phyloP scores from a whole-genome alignment of 2,113 vertebrate species.

The Gavialis gangeticus region DNA sequence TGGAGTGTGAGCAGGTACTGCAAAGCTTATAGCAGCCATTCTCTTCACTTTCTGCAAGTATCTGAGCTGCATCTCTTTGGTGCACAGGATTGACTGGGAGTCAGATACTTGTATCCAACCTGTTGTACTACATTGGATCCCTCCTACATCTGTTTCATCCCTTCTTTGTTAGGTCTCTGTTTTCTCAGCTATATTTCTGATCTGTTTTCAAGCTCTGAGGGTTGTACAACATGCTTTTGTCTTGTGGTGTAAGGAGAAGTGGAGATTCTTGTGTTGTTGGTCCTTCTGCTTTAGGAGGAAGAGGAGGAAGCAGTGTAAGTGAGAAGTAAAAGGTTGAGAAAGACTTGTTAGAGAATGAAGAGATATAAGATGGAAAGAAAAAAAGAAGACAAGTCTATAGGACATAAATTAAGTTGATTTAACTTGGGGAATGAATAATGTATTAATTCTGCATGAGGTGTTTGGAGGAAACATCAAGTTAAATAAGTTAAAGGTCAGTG shows the following conservation, averaged over 20 bases:
- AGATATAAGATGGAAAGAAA: not conserved
- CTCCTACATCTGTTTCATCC: no score
- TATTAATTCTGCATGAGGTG: slow-evolving; percentile 59
- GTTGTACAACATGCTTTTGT: not conserved
- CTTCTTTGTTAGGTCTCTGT: no score
- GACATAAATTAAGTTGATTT: not conserved
- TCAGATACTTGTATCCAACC: no score
- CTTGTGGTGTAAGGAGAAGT: not conserved
- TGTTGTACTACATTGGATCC: no score
- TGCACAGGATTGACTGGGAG: no score
- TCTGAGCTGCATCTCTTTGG: no score
- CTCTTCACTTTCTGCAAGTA: no score
- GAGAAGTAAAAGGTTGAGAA: not conserved
- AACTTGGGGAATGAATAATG: slow-evolving; percentile 67
- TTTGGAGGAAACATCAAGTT: slow-evolving; percentile 68
- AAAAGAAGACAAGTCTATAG: not conserved
- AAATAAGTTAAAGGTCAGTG: slow-evolving; percentile 45
- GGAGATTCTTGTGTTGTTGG: not conserved
- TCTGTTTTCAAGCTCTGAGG: no score
- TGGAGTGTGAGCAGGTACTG: no score
- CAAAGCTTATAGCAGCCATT: no score
- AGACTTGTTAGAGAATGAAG: not conserved
- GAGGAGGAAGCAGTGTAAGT: not conserved
- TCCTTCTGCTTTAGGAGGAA: not conserved
- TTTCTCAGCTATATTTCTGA: no score